Evolutionary conservation across 2,113 vertebrate species (phyloP).

Genomic region (Triplophysa dalaica): DNA sequence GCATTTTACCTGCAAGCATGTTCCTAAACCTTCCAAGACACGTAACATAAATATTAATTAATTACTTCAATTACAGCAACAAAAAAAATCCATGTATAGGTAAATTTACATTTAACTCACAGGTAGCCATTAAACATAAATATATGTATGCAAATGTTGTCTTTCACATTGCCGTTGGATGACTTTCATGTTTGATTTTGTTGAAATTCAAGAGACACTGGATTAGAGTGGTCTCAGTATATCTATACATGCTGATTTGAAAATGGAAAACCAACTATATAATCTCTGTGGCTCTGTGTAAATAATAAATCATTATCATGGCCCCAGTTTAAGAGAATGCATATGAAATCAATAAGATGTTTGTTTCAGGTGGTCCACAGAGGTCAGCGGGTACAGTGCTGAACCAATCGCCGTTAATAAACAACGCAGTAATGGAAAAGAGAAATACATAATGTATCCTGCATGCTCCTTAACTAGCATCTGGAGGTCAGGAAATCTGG

Average conservation of each 20-base stretch:
- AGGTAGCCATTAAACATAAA: neutral
- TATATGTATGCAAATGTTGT: too few relatives aligned
- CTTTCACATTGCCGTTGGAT: too few relatives aligned
- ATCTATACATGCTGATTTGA: too few relatives aligned
- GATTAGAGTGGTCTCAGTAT: too few relatives aligned
- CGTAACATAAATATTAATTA: neutral
- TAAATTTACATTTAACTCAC: neutral
- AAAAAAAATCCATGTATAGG: neutral
- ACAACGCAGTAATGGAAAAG: constrained; percentile 10
- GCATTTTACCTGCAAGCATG: constrained; percentile 14
- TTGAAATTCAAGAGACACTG: too few relatives aligned
- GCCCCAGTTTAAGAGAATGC: neutral
- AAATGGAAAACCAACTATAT: too few relatives aligned
- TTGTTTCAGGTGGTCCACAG: constrained; percentile 50
- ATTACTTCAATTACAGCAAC: neutral
- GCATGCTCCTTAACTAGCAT: constrained; percentile 8
- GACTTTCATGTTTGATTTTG: too few relatives aligned
- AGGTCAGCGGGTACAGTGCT: constrained; percentile 57
- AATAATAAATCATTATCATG: neutral
- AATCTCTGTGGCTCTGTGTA: neutral
- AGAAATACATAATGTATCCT: constrained; percentile 40
- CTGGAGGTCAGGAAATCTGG: constrained; percentile 28
- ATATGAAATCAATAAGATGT: constrained; percentile 49
- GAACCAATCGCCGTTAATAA: constrained; percentile 41
- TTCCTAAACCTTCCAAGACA: constrained; percentile 6